Conservation (phyloP, 2,888 invertebrate genomes). For the Tridacna gigas region DNA sequence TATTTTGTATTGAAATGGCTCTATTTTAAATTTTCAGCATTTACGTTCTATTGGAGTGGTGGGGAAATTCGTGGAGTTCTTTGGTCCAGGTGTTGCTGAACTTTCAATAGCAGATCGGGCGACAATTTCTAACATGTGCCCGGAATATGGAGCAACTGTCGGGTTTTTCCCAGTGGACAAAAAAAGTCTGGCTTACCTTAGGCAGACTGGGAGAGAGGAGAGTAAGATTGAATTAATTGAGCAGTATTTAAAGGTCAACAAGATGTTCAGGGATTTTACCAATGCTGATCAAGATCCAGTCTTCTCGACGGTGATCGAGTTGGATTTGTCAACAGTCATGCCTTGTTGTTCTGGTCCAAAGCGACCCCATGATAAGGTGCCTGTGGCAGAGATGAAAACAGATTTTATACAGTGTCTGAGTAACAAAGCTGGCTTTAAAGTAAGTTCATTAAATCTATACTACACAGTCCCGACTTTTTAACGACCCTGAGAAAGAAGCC, state of each 20-base stretch:
- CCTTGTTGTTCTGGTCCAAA: slow-evolving; percentile 99
- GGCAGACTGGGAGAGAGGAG: slow-evolving; percentile 93
- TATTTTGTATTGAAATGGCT: not conserved
- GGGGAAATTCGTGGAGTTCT: slow-evolving; percentile 99
- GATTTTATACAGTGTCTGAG: slow-evolving; percentile 94
- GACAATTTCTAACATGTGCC: slow-evolving; percentile 99
- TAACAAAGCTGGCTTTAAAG: slow-evolving; percentile 89
- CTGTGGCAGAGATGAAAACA: slow-evolving; percentile 94
- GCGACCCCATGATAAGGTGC: slow-evolving; percentile 97
- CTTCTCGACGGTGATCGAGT: slow-evolving; percentile 90
- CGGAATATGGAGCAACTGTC: slow-evolving; percentile 98
- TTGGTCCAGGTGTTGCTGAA: slow-evolving; percentile 95
- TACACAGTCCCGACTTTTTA: not conserved
- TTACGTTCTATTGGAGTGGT: slow-evolving; percentile 97
- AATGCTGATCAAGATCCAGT: slow-evolving; percentile 92
- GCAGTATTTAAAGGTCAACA: slow-evolving; percentile 91
- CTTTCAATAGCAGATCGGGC: slow-evolving; percentile 98
- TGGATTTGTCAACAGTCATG: slow-evolving; percentile 95
- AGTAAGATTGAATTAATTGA: slow-evolving; percentile 90
- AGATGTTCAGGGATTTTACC: slow-evolving; percentile 93
- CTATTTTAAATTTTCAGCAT: slow-evolving; percentile 87
- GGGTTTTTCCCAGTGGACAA: slow-evolving; percentile 97
- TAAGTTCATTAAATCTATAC: slow-evolving; percentile 85
- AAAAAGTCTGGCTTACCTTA: slow-evolving; percentile 92
- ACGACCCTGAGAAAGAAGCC: not conserved